Base-by-base conservation (phyloP, 1,140 invertebrate species). In the Chelonus insularis region DNA sequence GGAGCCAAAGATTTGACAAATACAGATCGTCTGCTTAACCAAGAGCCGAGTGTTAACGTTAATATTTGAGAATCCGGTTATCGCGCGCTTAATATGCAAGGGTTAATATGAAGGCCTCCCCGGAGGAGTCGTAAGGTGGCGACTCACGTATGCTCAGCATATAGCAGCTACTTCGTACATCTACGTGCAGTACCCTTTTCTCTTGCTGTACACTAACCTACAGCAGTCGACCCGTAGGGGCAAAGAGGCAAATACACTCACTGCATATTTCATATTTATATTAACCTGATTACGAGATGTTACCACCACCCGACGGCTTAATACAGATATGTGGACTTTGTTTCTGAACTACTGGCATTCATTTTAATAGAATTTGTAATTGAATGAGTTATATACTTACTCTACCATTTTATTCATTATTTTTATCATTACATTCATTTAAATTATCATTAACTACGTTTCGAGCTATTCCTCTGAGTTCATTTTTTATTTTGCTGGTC, bases 211-310 rank as follows among this genome's bases (percentile, higher is more conserved):
- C 14, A 20, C 41, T 16, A n/a, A 43, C 41, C 16, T 66, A 65
- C 51, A 60, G 67, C 59, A 64, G 72, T 69, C 74, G 71, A 73
- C 65, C 68, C 54, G 68, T 68, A 67, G 67, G 72, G 66, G 66
- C 70, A 60, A 65, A 50, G 11, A 12, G 64, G 67, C 68, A 66
- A 76, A 77, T 76, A 70, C 69, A 68, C 68, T 74, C 71, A 68
- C 74, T 82, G 75, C 79, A 82, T 82, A 82, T 82, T 82, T 82
- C 80, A 82, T 79, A 81, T 82, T 81, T 82, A 82, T 81, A 82
- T 82, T 82, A 82, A 81, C 77, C 78, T 82, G 76, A 82, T 82
- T 82, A 82, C 78, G 77, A 80, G 74, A 72, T 77, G 80, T 82
- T 76, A 72, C 25, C 25, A 29, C 25, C 25, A 29, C 73, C 78